Base-by-base conservation (phyloP, 2,888 invertebrate genomes). In the Yponomeuta plumbellus region DNA sequence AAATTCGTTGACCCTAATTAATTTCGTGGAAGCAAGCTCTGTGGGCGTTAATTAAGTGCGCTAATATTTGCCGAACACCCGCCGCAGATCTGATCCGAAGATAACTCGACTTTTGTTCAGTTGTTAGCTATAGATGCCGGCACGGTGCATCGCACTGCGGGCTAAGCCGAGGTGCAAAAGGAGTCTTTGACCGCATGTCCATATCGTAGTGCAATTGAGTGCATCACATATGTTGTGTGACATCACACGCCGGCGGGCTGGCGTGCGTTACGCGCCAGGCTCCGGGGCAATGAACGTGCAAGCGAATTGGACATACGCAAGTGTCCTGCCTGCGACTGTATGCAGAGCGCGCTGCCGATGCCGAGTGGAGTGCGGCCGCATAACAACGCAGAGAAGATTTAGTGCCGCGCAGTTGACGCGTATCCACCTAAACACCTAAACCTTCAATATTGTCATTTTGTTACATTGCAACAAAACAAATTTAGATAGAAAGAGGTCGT, bases 1-100 rank as follows among this genome's bases (percentile, higher is more conserved):
- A 84, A 86, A 88, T 84, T 86, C 83, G 88, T 87, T 88, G 84
- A 84, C 88, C 88, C 83, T 84, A 88, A 88, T 89, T 88, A 88
- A 84, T 85, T 88, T 88, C 88, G 83, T 84, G 85, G 87, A 90
- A 88, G 81, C 79, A 81, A 80, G 80, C 83, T 81, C 79, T 83
- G 79, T 80, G 81, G 76, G 80, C 80, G 81, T 82, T 87, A 86
- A 88, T 89, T 84, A 83, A 86, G 78, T 86, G 79, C 76, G 81
- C 84, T 85, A 83, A 87, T 85, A 83, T 86, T 86, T 85, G 80
- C 64, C 79, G 80, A 78, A 74, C 80, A 76, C 76, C 75, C 75
- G 76, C 75, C 77, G 76, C 76, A 59, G 59, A 59, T 59, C 59
- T 13, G 23, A 59, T 59, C 59, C 4, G 23, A 21, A 59, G 59